Conservation (phyloP, 1,140 invertebrate genomes). For the Oncopodura yosiiana region DNA sequence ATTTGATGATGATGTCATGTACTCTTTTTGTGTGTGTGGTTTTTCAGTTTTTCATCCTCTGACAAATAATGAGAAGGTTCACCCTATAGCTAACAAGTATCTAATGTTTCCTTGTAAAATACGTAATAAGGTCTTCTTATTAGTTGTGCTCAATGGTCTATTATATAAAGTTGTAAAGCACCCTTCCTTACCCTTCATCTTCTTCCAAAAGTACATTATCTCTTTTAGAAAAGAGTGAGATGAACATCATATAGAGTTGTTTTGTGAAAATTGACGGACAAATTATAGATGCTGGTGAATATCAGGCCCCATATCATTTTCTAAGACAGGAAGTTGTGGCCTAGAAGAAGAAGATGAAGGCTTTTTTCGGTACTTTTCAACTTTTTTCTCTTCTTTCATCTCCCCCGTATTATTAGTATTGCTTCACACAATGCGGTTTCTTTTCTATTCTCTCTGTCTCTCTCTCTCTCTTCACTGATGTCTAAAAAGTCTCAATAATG, state of each 20-base stretch:
- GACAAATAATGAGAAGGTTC: too few relatives aligned
- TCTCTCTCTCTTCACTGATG: constrained; percentile 1
- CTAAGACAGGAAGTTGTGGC: constrained; percentile 34
- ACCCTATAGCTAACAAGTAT: too few relatives aligned
- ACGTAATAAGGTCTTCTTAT: too few relatives aligned
- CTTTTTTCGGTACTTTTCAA: too few relatives aligned
- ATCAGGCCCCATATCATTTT: constrained; percentile 34
- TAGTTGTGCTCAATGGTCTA: constrained; percentile 1
- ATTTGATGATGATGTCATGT: too few relatives aligned
- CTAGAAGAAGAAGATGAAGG: too few relatives aligned
- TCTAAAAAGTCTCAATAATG: background rate
- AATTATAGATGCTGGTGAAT: constrained; percentile 31
- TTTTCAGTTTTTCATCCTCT: too few relatives aligned
- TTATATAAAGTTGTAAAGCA: constrained; percentile 22
- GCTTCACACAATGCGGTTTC: background rate
- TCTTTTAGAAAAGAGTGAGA: too few relatives aligned
- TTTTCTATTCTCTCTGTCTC: background rate
- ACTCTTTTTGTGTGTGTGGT: too few relatives aligned
- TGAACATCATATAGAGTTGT: constrained; percentile 24
- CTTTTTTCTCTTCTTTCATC: constrained; percentile 1
- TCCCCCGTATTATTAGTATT: background rate
- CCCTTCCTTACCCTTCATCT: too few relatives aligned
- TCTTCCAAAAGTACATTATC: too few relatives aligned
- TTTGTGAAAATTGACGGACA: constrained; percentile 19
- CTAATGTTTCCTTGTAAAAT: too few relatives aligned